These are phyloP conservation scores for Muntiacus muntjak DNA, from an alignment of 2,113 vertebrate genomes.

Conservation along the genomic window DNA sequence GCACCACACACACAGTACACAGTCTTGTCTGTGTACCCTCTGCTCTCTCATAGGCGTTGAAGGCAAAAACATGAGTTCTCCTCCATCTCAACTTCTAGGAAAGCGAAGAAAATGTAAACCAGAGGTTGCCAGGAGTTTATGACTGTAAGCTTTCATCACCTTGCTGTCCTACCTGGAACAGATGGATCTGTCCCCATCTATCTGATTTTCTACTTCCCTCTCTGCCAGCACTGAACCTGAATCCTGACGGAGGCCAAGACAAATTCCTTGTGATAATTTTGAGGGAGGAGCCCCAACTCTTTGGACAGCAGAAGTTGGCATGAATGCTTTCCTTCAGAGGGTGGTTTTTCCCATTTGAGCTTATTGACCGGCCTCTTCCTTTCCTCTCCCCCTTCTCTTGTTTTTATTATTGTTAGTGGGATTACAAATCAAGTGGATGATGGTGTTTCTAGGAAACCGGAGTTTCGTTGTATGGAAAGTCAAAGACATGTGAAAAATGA, in stretches of 20 bases:
- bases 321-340: background rate
- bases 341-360: background rate
- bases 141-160: background rate
- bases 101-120: background rate
- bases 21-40: background rate
- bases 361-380: background rate
- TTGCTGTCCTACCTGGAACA: background rate
- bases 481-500: background rate
- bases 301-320: background rate
- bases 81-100: background rate
- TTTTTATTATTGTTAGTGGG: background rate
- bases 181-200: background rate
- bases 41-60: background rate
- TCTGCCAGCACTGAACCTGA: background rate
- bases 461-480: background rate
- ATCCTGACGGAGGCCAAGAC: background rate
- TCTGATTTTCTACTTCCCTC: background rate
- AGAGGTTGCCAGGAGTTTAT: background rate
- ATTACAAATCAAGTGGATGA: background rate
- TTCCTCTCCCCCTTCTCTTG: background rate
- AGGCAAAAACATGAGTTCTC: background rate
- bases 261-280: background rate
- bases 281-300: background rate
- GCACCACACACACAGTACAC: background rate
- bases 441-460: background rate